phyloP scores from a whole-genome alignment of 2,797 vertebrate species.

The Florisuga fusca region DNA sequence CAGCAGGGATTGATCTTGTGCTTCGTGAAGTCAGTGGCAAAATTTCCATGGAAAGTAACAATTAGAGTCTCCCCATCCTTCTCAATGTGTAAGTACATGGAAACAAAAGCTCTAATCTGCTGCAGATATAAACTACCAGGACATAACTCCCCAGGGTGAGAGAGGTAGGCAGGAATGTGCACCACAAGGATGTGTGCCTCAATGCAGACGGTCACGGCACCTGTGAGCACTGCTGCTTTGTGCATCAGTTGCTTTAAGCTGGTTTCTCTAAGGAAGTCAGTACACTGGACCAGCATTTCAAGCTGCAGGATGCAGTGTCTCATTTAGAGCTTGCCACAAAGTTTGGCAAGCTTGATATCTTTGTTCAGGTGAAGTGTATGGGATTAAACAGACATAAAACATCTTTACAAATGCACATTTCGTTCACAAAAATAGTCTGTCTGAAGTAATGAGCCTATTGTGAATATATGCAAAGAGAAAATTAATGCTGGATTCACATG shows the following conservation, averaged over 20 bases:
- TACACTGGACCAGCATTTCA: not conserved
- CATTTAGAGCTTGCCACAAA: not conserved
- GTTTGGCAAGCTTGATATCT: not conserved
- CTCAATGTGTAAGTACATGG: not conserved
- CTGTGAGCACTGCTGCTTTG: not conserved
- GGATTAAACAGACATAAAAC: not conserved
- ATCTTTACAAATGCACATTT: not conserved
- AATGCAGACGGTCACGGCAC: not conserved
- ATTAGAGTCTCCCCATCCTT: not conserved
- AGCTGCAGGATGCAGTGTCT: not conserved
- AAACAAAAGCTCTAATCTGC: constrained; percentile 10
- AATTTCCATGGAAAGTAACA: not conserved
- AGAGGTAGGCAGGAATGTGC: not conserved
- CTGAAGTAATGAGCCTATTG: not conserved
- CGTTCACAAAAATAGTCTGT: not conserved
- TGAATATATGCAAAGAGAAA: constrained; percentile 14
- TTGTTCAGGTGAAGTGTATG: not conserved
- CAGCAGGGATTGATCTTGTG: not conserved
- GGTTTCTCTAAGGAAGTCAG: not conserved
- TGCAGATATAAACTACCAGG: constrained; percentile 53
- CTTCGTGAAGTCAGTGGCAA: not conserved
- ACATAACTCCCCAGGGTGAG: not conserved
- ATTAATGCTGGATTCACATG: constrained; percentile 20
- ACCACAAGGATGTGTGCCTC: not conserved
- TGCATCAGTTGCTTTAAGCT: not conserved